A percentile compares a stretch with the other conserved stretches of the same genome.
Conservation (phyloP, 2,113 vertebrate genomes). For the Spizaetus ornatus region DNA sequence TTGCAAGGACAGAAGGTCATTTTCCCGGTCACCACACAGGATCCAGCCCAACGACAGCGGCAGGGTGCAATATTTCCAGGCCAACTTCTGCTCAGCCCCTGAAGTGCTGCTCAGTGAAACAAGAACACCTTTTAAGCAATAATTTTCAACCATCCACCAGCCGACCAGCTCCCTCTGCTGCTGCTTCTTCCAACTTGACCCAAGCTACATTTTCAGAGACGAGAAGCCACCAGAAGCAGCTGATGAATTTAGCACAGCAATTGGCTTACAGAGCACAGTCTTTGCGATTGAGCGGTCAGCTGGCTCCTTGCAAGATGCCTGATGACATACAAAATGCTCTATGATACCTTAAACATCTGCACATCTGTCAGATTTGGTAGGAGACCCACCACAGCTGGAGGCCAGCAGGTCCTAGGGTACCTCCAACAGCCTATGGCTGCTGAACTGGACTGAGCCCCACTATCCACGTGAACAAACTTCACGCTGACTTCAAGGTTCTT, state of each 20-base stretch:
- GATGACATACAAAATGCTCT: background rate
- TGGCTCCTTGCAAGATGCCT: background rate
- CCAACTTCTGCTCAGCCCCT: background rate
- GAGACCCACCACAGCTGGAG: background rate
- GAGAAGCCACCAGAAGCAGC: background rate
- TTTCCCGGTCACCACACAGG: background rate
- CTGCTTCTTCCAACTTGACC: background rate
- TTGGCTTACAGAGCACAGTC: background rate
- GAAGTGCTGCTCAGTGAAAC: background rate
- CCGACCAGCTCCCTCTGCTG: slow-evolving; percentile 59
- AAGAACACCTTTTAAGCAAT: background rate
- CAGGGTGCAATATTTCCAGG: background rate
- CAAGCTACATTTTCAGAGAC: background rate
- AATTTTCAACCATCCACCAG: background rate
- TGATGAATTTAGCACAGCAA: background rate
- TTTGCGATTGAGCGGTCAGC: background rate
- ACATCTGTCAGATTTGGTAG: background rate
- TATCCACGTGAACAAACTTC: background rate
- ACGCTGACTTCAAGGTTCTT: background rate
- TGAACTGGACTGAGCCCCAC: background rate
- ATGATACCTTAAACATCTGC: background rate
- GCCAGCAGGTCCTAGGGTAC: background rate
- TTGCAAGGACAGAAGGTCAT: background rate
- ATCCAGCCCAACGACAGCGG: background rate
- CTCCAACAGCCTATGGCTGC: background rate